Evolutionary conservation across 2,888 invertebrate species (phyloP).

Genomic region (Agrochola lychnidis): DNA sequence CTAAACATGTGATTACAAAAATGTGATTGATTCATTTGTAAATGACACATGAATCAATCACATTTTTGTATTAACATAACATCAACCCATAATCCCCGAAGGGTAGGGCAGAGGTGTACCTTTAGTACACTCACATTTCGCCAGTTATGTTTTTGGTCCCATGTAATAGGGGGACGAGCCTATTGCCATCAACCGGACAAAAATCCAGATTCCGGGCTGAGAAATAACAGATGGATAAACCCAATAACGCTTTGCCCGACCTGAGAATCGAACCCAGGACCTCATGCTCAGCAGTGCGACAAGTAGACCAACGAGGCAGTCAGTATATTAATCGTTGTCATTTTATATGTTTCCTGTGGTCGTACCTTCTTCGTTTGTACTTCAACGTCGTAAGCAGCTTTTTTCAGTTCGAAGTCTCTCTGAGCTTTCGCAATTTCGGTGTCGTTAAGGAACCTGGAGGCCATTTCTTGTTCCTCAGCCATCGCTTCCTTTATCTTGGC

Average conservation of each 20-base stretch:
- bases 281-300: not conserved
- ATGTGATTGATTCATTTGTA: too few species aligned
- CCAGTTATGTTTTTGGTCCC: not conserved
- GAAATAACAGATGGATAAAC: not conserved
- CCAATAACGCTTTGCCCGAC: not conserved
- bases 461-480: conserved; percentile 99
- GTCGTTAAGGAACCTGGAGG: conserved; percentile 97
- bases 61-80: not conserved
- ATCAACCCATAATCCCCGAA: not conserved
- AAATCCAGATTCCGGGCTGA: too few species aligned
- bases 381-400: conserved; percentile 99
- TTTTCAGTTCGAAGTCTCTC: conserved; percentile 98
- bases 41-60: not conserved
- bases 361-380: conserved; percentile 97
- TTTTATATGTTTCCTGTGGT: not conserved
- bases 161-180: not conserved
- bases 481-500: conserved; percentile 98
- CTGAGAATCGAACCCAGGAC: not conserved
- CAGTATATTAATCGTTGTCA: not conserved
- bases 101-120: too few species aligned
- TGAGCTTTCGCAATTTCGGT: conserved; percentile 99
- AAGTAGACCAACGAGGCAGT: not conserved
- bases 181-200: too few species aligned
- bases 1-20: conserved; percentile 83
- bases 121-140: not conserved